A percentile compares a stretch with the other conserved stretches of the same genome.
Evolutionary conservation across 2,888 invertebrate genomes (phyloP).

Genomic region (Drosophila prostipennis): DNA sequence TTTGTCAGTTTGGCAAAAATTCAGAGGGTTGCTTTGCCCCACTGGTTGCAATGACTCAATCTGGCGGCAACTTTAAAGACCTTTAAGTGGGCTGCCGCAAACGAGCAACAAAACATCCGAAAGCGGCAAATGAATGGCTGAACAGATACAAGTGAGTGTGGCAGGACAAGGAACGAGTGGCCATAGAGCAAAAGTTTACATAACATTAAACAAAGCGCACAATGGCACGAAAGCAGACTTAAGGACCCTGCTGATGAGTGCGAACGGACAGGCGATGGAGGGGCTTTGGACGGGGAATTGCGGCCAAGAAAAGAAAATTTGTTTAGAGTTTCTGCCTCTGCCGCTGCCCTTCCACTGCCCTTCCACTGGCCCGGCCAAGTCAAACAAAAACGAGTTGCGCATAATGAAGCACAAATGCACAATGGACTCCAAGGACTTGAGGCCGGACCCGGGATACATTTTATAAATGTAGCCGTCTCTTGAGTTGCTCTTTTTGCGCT

Average conservation of each 20-base stretch:
- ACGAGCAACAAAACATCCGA: slow-evolving; percentile 42
- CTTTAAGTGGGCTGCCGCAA: slow-evolving; percentile 48
- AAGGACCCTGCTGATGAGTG: slow-evolving; percentile 58
- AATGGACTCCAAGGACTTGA: slow-evolving; percentile 48
- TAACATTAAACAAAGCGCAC: slow-evolving; percentile 82
- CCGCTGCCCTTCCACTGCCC: too few relatives aligned
- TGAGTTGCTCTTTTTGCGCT: slow-evolving; percentile 27
- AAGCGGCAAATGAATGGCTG: slow-evolving; percentile 66
- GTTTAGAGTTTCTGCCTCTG: slow-evolving; percentile 58
- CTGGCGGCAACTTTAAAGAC: slow-evolving; percentile 57
- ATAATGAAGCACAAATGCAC: slow-evolving; percentile 75
- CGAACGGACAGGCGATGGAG: slow-evolving; percentile 53
- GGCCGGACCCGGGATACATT: slow-evolving; percentile 34
- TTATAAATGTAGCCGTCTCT: slow-evolving; percentile 43
- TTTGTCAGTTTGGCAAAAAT: slow-evolving; percentile 71
- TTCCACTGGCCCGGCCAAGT: slow-evolving; percentile 47
- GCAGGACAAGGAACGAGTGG: slow-evolving; percentile 55
- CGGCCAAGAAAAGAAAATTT: slow-evolving; percentile 63
- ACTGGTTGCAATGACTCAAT: slow-evolving; percentile 51
- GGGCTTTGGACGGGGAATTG: slow-evolving; percentile 43
- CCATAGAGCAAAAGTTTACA: slow-evolving; percentile 77
- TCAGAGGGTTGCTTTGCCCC: slow-evolving; percentile 5
- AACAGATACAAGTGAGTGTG: slow-evolving; percentile 59
- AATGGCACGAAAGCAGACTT: slow-evolving; percentile 60
- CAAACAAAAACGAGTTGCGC: slow-evolving; percentile 75